Evolutionary conservation across 92 coral and sea anemone species (phyloP).

Genomic region (Zoanthus sociatus): DNA sequence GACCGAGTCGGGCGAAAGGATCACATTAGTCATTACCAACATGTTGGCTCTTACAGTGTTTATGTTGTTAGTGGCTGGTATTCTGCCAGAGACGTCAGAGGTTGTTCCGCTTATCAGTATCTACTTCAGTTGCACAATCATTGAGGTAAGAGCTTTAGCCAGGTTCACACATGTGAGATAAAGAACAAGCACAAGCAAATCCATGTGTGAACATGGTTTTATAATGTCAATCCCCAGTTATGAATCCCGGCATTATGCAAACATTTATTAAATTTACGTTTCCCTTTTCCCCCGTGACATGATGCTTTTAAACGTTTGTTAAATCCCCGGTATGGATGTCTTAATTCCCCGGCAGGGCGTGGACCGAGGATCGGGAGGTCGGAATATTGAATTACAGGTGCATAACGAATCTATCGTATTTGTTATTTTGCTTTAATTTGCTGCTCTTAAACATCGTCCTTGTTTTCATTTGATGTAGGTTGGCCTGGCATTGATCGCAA

Average conservation of each 20-base stretch:
- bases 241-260: no score
- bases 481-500: constrained; percentile 87
- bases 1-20: constrained; percentile 92
- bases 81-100: constrained; percentile 91
- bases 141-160: constrained; percentile 68
- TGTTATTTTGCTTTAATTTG: neutral
- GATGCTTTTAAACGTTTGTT: no score
- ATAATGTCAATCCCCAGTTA: no score
- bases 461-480: constrained; percentile 55
- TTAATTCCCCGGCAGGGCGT: no score
- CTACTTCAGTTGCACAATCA: constrained; percentile 80
- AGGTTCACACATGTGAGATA: no score
- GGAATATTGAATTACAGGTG: no score
- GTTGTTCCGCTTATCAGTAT: constrained; percentile 89
- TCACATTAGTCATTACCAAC: constrained; percentile 87
- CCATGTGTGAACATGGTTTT: no score
- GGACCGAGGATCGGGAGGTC: no score
- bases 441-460: neutral
- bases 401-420: neutral
- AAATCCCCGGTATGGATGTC: no score
- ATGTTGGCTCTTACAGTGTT: constrained; percentile 90
- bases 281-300: no score
- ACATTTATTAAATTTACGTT: no score
- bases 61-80: constrained; percentile 89
- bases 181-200: no score